A percentile compares a stretch with the other conserved stretches of the same genome.
Evolutionary conservation across 37 sponge, comb jelly and placozoan species (phyloP).

Genomic region (Ephydatia muelleri): DNA sequence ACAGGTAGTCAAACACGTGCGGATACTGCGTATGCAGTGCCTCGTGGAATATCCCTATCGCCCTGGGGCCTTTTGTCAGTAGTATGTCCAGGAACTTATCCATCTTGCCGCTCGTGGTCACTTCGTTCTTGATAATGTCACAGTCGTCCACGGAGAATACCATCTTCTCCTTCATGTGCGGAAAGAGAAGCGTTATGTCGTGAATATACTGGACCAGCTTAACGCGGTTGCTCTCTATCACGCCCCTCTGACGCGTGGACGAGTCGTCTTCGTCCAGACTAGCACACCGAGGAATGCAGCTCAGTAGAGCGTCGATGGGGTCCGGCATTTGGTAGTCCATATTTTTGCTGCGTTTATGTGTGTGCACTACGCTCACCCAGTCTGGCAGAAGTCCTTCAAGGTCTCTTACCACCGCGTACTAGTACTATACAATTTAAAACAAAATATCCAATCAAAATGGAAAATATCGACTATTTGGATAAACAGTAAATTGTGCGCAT

Average conservation of each 20-base stretch:
- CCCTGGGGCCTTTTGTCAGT: slow-evolving; percentile 41
- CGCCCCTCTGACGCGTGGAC: slow-evolving; percentile 16
- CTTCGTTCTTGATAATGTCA: slow-evolving; percentile 28
- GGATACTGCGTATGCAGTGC: slow-evolving; percentile 42
- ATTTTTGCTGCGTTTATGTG: no score
- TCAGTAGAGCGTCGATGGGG: no score
- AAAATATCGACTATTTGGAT: no score
- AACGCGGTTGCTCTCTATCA: slow-evolving; percentile 39
- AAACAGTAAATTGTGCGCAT: no score
- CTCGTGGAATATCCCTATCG: slow-evolving; percentile 48
- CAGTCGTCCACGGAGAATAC: slow-evolving; percentile 49
- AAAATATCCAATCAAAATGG: no score
- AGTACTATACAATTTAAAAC: no score
- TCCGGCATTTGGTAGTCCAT: no score
- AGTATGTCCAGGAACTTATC: slow-evolving; percentile 67
- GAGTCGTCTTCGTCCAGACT: no score
- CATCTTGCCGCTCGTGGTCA: slow-evolving; percentile 22
- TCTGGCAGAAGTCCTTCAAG: not conserved
- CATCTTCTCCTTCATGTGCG: slow-evolving; percentile 47
- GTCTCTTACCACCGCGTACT: not conserved
- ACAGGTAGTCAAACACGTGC: slow-evolving; percentile 45
- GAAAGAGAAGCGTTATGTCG: slow-evolving; percentile 48
- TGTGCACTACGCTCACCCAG: not conserved
- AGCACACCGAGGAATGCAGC: no score
- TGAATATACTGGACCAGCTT: slow-evolving; percentile 63